These are phyloP conservation scores for Artemia sp. DNA, from an alignment of 2,888 invertebrate species.

Conservation along the genomic window DNA sequence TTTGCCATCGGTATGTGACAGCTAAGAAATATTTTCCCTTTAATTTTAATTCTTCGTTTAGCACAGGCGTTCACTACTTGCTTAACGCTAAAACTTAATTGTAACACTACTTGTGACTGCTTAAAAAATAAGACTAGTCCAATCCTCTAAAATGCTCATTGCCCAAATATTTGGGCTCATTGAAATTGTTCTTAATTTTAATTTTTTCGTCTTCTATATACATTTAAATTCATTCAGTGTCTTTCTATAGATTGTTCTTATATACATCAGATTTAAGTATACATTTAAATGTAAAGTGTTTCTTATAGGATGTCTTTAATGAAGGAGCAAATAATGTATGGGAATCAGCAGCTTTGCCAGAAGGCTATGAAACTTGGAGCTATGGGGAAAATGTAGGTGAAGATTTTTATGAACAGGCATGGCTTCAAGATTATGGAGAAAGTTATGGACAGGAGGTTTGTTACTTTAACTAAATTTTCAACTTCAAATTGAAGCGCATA, in stretches of 20 bases:
- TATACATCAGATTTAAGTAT: background rate
- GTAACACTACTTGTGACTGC: too few relatives aligned
- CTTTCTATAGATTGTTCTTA: background rate
- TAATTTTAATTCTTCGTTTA: too few relatives aligned
- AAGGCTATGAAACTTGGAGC: constrained; percentile 4
- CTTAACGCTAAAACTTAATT: too few relatives aligned
- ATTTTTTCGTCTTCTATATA: too few relatives aligned
- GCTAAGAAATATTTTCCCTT: too few relatives aligned
- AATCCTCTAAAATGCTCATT: too few relatives aligned
- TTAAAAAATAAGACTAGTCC: too few relatives aligned
- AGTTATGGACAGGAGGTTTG: background rate
- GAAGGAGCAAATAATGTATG: background rate
- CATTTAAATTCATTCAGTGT: background rate
- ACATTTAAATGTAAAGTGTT: background rate
- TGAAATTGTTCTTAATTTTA: too few relatives aligned
- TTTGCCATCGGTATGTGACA: too few relatives aligned
- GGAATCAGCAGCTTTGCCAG: background rate
- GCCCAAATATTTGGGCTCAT: too few relatives aligned
- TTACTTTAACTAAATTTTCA: background rate
- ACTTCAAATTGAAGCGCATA: too few relatives aligned
- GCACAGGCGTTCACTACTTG: too few relatives aligned
- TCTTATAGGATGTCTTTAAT: background rate
- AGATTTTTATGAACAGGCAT: constrained; percentile 5
- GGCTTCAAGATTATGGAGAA: constrained; percentile 2
- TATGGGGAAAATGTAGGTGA: constrained; percentile 3